Base-by-base conservation (phyloP, 2,797 vertebrate genomes). In the Smutsia gigantea region DNA sequence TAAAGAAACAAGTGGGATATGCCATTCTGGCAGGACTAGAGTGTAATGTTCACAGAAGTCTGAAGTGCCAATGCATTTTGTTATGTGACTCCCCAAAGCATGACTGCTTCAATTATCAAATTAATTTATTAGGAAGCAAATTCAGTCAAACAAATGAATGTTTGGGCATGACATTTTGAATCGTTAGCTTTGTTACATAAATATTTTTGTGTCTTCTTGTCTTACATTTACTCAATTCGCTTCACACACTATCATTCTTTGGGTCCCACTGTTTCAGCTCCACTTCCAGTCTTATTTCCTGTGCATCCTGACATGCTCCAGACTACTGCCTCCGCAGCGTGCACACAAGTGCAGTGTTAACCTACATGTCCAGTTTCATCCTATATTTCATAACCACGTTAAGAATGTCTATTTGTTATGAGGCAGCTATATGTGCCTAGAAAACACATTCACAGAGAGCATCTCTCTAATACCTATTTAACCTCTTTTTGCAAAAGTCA, bases 61-160 rank as follows among this genome's bases (percentile, higher is more conserved):
- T 53, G 46, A 87, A 66, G 49, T 10, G 39, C 42, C 21, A 11
- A 4, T 74, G 66, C 25, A 14, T 72, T 83, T 84, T 7, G 13
- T 71, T 37, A 55, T 8, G 2, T 37, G 64, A 37, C 39, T 27
- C 6, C 3, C 4, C 42, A 46, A 78, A 75, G 68, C 27, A 74
- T 0, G 69, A 51, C 59, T 55, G 46, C 61, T 90, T 72, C 82
- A 51, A 39, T 42, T 42, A 83, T 18, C 34, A 87, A 18, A 72
- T 89, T 57, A 72, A 84, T 66, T 61, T 78, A 79, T n/a, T 84
- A 77, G 85, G 63, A 89, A 93, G 19, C 46, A 81, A 88, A 90
- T 69, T 85, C 23, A 88, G 23, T 29, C 31, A 94, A 77, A 10
- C 34, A 83, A 90, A 39, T 66, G 27, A 69, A 64, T 74, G 81